phyloP scores from a whole-genome alignment of 2,113 vertebrate genomes.

The Cyanoliseus patagonus region DNA sequence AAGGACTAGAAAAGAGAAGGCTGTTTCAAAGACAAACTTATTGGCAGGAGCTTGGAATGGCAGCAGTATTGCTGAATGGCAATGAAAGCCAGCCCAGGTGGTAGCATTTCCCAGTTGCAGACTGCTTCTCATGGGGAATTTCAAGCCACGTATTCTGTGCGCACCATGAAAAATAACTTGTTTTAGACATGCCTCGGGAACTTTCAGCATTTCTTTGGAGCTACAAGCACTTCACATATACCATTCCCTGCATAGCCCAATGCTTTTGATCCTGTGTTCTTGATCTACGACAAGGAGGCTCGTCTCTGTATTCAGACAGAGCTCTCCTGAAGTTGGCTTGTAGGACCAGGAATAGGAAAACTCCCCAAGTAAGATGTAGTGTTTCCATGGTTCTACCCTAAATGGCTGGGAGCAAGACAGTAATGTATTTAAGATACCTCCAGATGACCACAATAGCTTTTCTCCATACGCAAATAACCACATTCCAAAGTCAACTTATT shows the following conservation, averaged over 20 bases:
- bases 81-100: background rate
- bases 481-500: background rate
- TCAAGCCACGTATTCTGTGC: background rate
- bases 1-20: background rate
- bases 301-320: background rate
- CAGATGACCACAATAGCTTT: background rate
- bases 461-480: background rate
- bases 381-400: background rate
- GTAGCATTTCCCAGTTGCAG: background rate
- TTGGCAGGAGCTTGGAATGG: background rate
- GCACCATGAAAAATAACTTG: background rate
- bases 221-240: background rate
- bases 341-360: background rate
- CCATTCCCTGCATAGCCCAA: background rate
- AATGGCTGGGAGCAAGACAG: background rate
- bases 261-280: background rate
- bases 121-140: background rate
- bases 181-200: background rate
- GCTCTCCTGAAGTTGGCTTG: background rate
- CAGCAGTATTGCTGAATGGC: background rate
- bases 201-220: background rate
- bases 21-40: background rate
- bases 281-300: background rate
- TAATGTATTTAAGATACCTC: background rate
- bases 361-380: background rate